Base-by-base conservation (phyloP, 2,888 invertebrate species). In the Parasteatoda lunata region DNA sequence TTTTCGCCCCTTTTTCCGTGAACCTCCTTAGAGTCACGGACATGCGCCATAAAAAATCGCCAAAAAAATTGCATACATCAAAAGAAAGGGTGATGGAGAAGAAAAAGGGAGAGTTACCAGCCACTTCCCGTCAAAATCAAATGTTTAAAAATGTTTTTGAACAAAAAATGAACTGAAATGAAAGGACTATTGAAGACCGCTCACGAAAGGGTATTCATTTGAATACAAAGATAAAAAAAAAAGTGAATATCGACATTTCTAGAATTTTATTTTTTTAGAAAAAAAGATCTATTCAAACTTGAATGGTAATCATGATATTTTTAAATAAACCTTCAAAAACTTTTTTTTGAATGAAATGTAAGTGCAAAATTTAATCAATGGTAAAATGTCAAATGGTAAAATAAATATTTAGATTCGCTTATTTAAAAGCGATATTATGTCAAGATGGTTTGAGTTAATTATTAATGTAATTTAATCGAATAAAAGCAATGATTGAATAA, bases 41-140 rank as follows among this genome's bases (percentile, higher is more conserved):
- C 76, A 30, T 77, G 54, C 45, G 52, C 54, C 54, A 47, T 52
- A 68, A 72, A 7, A 49, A 15, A 47, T 70, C 11, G 48, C 7
- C 15, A 69, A 68, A 15, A 49, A 51, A 51, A 71, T n/a, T 52
- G 45, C 59, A 49, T 9, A 52, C 47, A 73, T 71, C 71, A 71
- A 79, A 72, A 79, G 79, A 79, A 71, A 64, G 64, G 72, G 70
- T 49, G 72, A 9, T 54, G 47, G 64, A 64, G 59, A 47, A n/a
- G 54, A 70, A 64, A 77, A 59, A 70, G 64, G 8, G 49, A 76
- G 7, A 51, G 9, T 49, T 80, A 66, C 4, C 72, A 66, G 64
- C 71, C 79, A 73, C 73, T 80, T 80, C 72, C 80, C 73, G 80
- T 80, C 80, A 80, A 80, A 80, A 72, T 80, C 80, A 80, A 59